Percentiles rank a stretch among this genome's conserved stretches.
phyloP scores from a whole-genome alignment of 2,113 vertebrate genomes.

The Otolemur garnettii region DNA sequence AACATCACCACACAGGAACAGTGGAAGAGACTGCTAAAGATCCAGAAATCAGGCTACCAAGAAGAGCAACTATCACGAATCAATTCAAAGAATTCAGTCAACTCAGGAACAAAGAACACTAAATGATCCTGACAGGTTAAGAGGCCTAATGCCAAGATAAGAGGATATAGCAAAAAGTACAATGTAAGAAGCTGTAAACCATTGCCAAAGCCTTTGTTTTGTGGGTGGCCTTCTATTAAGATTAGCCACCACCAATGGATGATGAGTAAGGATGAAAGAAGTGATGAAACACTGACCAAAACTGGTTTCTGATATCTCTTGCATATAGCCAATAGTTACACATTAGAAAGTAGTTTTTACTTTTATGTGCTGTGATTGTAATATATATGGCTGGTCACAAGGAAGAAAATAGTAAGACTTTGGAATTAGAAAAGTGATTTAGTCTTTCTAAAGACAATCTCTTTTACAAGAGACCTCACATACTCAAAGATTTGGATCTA shows the following conservation, averaged over 20 bases:
- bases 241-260: not conserved
- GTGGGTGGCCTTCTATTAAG: not conserved
- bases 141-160: not conserved
- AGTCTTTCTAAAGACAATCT: not conserved
- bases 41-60: not conserved
- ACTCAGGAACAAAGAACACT: not conserved
- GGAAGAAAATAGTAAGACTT: slow-evolving; percentile 2
- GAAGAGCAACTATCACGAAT: not conserved
- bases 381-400: not conserved
- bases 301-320: not conserved
- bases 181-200: not conserved
- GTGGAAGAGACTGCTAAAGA: not conserved
- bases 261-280: not conserved
- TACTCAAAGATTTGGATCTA: not conserved
- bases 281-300: not conserved
- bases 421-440: slow-evolving; percentile 31
- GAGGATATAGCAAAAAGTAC: not conserved
- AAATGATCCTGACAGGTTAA: not conserved
- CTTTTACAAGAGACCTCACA: not conserved
- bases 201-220: not conserved
- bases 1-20: not conserved
- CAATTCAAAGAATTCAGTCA: not conserved
- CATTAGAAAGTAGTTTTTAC: not conserved
- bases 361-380: slow-evolving; percentile 17
- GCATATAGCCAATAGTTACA: not conserved